A percentile compares a stretch with the other conserved stretches of the same genome.
phyloP scores from a whole-genome alignment of 2,797 vertebrate genomes.

The Ptychobarbus kaznakovi region DNA sequence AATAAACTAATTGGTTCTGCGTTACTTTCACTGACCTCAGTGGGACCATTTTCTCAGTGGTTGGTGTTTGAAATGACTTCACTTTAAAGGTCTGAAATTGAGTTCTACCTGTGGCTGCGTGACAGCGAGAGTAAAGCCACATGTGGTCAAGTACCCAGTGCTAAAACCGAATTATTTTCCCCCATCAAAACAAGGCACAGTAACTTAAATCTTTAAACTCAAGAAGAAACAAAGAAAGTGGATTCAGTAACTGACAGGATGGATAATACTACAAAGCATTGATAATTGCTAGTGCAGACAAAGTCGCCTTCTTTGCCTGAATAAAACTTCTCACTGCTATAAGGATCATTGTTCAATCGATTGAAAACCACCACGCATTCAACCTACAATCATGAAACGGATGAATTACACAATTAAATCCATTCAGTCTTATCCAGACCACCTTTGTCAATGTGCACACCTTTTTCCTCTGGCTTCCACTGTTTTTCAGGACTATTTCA shows the following conservation, averaged over 20 bases:
- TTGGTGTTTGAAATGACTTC: constrained; percentile 44
- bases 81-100: constrained; percentile 47
- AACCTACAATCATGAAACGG: background rate
- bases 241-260: background rate
- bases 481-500: constrained; percentile 18
- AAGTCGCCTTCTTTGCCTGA: background rate
- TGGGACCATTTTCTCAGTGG: constrained; percentile 51
- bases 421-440: background rate
- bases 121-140: background rate
- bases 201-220: background rate
- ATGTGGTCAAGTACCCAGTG: background rate
- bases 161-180: background rate
- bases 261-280: background rate
- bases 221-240: background rate
- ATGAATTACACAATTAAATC: background rate
- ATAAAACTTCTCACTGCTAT: background rate
- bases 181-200: background rate
- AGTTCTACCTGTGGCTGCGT: constrained; percentile 35
- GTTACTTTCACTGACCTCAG: constrained; percentile 26
- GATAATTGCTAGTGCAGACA: background rate
- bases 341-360: background rate
- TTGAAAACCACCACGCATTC: background rate
- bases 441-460: background rate
- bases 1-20: constrained; percentile 39
- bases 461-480: background rate